These are phyloP conservation scores for Cataglyphis altisquamis DNA, from an alignment of 2,888 invertebrate genomes.

Conservation along the genomic window DNA sequence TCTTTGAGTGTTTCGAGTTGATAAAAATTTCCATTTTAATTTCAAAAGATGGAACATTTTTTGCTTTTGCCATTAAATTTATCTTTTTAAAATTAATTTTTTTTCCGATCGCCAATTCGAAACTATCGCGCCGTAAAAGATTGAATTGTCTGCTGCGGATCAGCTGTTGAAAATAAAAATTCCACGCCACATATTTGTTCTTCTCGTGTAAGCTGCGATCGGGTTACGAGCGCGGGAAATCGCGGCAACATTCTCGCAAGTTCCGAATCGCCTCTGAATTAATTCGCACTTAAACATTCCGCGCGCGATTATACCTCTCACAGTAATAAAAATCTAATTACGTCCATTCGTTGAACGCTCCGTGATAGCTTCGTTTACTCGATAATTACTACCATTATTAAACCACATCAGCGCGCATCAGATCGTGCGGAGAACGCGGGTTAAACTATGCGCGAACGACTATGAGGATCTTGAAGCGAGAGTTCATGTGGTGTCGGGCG, in stretches of 20 bases:
- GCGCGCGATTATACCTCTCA: not conserved
- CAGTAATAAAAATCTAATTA: slow-evolving; percentile 46
- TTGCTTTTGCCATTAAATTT: not conserved
- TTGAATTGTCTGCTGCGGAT: not conserved
- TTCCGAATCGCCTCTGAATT: slow-evolving; percentile 3
- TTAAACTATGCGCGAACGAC: not conserved
- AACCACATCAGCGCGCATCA: not conserved
- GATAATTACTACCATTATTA: slow-evolving; percentile 45
- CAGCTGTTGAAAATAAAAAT: slow-evolving; percentile 17
- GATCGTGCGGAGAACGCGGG: not conserved
- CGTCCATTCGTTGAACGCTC: slow-evolving; percentile 11
- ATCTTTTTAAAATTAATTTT: not conserved
- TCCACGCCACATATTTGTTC: not conserved
- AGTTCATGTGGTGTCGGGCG: slow-evolving; percentile 1
- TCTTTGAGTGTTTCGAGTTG: slow-evolving; percentile 7
- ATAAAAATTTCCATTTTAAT: slow-evolving; percentile 29
- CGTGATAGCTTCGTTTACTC: slow-evolving; percentile 34
- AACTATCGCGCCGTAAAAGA: not conserved
- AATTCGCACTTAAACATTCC: slow-evolving; percentile 30
- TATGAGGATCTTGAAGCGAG: slow-evolving; percentile 34
- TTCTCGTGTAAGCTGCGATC: slow-evolving; percentile 11
- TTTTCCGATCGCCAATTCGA: not conserved
- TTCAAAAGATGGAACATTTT: not conserved
- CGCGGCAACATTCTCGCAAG: not conserved
- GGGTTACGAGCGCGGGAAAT: slow-evolving; percentile 2